Evolutionary conservation across 2,113 vertebrate species (phyloP).

Genomic region (Hucho hucho): DNA sequence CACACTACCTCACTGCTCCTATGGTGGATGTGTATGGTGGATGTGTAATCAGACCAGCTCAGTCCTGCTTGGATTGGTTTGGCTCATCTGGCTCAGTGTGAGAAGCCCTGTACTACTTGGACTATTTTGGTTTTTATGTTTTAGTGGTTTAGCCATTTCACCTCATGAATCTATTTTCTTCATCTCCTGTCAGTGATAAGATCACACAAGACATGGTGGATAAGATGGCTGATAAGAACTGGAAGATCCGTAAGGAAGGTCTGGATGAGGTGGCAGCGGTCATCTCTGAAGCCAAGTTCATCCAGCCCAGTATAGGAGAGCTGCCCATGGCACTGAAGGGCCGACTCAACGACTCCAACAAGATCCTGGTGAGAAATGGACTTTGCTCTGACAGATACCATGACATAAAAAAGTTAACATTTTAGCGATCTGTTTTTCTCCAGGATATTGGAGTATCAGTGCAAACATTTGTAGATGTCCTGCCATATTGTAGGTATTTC

Average conservation of each 20-base stretch:
- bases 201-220: slow-evolving; percentile 88
- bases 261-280: slow-evolving; percentile 88
- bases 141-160: neutral
- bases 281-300: slow-evolving; percentile 95
- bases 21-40: too few species aligned
- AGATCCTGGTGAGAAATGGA: slow-evolving; percentile 84
- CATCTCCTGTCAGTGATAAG: slow-evolving; percentile 82
- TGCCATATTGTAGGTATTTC: neutral
- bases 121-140: too few species aligned
- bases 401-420: neutral
- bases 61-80: too few species aligned
- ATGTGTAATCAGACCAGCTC: too few species aligned
- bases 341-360: slow-evolving; percentile 94
- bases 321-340: slow-evolving; percentile 87
- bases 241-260: slow-evolving; percentile 97
- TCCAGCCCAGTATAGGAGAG: slow-evolving; percentile 91
- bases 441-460: neutral
- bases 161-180: neutral
- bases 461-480: neutral
- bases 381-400: neutral
- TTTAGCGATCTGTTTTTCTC: neutral
- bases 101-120: too few species aligned
- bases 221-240: slow-evolving; percentile 96
- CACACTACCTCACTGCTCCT: neutral
- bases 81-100: too few species aligned